A percentile compares a stretch with the other conserved stretches of the same genome.
phyloP scores from a whole-genome alignment of 2,888 invertebrate species.

The Conomelus anceps region DNA sequence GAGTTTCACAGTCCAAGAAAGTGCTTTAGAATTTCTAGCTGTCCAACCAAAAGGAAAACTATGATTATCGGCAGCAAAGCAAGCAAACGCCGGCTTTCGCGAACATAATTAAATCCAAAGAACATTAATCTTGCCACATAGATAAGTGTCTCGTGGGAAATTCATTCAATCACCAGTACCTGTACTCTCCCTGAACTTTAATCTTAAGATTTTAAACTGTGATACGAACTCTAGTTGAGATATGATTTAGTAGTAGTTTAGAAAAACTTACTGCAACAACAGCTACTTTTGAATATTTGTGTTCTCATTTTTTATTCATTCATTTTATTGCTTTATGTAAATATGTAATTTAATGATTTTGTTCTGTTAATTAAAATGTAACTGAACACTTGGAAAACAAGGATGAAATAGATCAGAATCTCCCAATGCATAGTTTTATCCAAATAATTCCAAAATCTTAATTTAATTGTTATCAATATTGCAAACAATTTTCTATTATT shows the following conservation, averaged over 20 bases:
- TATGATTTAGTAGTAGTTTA: background rate
- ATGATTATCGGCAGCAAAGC: conserved; percentile 4
- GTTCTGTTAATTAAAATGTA: background rate
- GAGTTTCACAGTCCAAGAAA: conserved; percentile 20
- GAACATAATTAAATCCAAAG: background rate
- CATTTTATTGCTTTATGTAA: background rate
- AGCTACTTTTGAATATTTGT: background rate
- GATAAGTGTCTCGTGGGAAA: background rate
- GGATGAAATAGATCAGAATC: no score
- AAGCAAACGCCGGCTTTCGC: background rate
- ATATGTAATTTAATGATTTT: background rate
- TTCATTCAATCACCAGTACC: background rate
- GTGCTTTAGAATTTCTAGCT: conserved; percentile 22
- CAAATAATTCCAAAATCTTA: no score
- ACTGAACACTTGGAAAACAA: no score
- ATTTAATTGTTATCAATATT: no score
- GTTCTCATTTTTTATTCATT: background rate
- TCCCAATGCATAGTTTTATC: no score
- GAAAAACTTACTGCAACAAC: background rate
- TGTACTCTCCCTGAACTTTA: background rate
- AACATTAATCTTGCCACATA: background rate
- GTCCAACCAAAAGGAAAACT: conserved; percentile 22
- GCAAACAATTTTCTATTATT: no score
- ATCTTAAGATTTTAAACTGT: background rate
- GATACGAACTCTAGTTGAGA: background rate